phyloP scores from a whole-genome alignment of 2,113 vertebrate species.

The Pogona vitticeps region DNA sequence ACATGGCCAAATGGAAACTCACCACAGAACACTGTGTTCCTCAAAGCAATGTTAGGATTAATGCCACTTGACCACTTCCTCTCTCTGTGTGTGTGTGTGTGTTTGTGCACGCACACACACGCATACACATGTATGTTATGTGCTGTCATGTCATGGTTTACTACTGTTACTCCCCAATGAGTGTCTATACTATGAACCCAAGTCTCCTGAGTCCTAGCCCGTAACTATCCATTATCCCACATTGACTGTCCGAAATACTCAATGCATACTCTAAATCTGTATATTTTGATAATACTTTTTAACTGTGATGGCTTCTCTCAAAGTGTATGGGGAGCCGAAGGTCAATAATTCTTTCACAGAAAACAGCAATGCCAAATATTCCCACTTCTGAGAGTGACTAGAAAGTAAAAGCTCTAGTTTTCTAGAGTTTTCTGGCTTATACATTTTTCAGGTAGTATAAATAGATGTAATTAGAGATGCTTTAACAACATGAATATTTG shows the following conservation, averaged over 20 bases:
- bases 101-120: too few species aligned
- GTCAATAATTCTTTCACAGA: neutral
- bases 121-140: too few species aligned
- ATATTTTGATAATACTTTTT: neutral
- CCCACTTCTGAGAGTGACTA: too few species aligned
- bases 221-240: too few species aligned
- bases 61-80: neutral
- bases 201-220: too few species aligned
- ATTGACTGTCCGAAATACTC: too few species aligned
- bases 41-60: neutral
- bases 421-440: neutral
- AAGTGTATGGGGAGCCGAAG: neutral
- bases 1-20: neutral
- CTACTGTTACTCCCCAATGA: too few species aligned
- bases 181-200: too few species aligned
- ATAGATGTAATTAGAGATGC: neutral
- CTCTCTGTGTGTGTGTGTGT: neutral
- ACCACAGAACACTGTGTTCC: neutral
- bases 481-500: neutral
- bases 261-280: neutral
- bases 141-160: too few species aligned
- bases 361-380: neutral
- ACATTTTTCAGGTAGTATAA: neutral
- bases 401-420: neutral
- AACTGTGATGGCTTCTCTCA: neutral